Base-by-base conservation (phyloP, 2,113 vertebrate genomes). In the Daubentonia madagascariensis region DNA sequence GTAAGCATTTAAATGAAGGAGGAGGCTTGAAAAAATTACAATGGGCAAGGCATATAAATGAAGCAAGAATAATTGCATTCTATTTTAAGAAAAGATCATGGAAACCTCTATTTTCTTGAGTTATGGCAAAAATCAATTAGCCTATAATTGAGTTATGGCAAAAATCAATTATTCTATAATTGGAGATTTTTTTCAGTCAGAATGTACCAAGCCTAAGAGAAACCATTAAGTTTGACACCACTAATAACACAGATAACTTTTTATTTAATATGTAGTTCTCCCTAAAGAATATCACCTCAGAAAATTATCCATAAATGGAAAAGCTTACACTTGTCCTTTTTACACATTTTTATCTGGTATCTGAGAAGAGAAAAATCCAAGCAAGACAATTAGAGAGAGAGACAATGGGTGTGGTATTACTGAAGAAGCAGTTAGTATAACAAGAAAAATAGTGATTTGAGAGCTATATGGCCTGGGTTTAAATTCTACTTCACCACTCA, bases 111-210 rank as follows among this genome's bases (percentile, higher is more conserved):
- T 68, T 59, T 75, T 52, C 73, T 85, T 97, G 93, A 73, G 63
- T 97, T 95, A 94, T 88, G 84, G 67, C 18, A 96, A 91, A 96
- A 97, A 97, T 98, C 94, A 98, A 97, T 98, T 94, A 96, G 68
- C 96, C 95, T 95, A 7, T 95, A 94, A 96, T 96, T 85, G 81
- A 59, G 67, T 97, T 96, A 93, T 92, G 86, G 79, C 17, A 96
- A 92, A 95, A 97, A 98, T 98, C 94, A 98, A 96, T 97, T 94
- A 96, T 57, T 97, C 96, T 97, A 11, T 94, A 94, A 96, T 95
- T 91, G 80, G 67, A 94, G 45, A 35, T 59, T 89, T 89, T 96
- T 52, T 63, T 81, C 96, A 37, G 0, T 54, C 65, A 52, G 30
- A 63, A 52, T 96, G 1, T 73, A 80, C 73, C 80, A 98, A 94